Evolutionary conservation across 1,140 invertebrate genomes (phyloP), one percentile per base, ranked within the genome.

Genomic region (Aphelenchoides fujianensis): DNA sequence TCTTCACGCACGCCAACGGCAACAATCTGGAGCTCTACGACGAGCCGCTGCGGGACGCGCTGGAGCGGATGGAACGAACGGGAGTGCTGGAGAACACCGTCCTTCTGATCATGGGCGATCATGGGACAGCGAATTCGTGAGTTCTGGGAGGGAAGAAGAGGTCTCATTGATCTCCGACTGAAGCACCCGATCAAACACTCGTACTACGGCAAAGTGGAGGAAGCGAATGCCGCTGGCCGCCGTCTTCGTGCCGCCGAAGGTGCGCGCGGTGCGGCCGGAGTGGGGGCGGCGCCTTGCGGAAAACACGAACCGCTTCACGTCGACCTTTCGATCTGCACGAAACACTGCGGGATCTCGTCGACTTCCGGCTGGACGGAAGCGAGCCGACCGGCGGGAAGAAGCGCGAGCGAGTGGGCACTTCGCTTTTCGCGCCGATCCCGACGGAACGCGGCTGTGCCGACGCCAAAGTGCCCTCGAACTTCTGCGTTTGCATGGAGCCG

Each of bases 41-140:
- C 52, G 7, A 32, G 48, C 31, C 30, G 12, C 30, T 75, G 19
- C 23, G 19, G 16, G 61, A 75, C 16, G 35, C 57, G 1, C 31
- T 75, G 37, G 34, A 5, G 30, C 28, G 53, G 1, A 71, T 75
- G 31, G 35, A 37, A 12, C 19, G 19, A 5, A 16, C 34, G 2
- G 74, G 74, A 23, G 77, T 68, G 16, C 74, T 86, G 34, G 82
- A 85, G 34, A 85, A 86, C 59, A 85, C 85, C 1, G 61, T 86
- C 7, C 69, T 86, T 2, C 72, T 86, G 12, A 64, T 86, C 2
- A 83, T 86, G 79, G 83, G 81, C 3, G 86, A 86, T 68, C 86
- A 86, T 74, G 86, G 86, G n/a, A n/a, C n/a, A n/a, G n/a, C n/a
- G n/a, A n/a, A n/a, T n/a, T n/a, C n/a, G n/a, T n/a, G n/a, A n/a